These are phyloP conservation scores for Tenodera sinensis DNA, from an alignment of 2,888 invertebrate species.

Conservation along the genomic window DNA sequence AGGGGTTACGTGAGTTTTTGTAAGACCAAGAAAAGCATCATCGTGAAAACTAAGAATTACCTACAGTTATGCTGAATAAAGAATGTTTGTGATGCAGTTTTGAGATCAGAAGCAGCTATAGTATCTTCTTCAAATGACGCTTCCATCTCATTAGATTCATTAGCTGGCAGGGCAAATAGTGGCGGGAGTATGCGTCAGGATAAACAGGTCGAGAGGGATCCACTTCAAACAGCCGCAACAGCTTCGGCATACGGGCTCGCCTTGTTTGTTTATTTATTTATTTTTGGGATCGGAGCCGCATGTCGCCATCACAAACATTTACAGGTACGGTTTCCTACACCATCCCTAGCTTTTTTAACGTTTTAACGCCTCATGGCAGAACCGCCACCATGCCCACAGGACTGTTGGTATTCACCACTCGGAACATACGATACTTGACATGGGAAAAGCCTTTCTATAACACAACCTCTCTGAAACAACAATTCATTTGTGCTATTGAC, in stretches of 20 bases:
- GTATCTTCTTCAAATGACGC: neutral
- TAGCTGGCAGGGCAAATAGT: neutral
- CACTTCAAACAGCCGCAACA: conserved; percentile 3
- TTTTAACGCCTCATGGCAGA: neutral
- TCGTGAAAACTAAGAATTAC: neutral
- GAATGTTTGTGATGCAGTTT: neutral
- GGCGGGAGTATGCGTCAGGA: neutral
- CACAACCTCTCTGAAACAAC: too few species aligned
- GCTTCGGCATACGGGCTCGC: neutral
- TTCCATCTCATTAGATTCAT: neutral
- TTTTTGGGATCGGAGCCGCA: neutral
- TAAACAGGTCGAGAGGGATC: neutral
- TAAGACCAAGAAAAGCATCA: neutral
- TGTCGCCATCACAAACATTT: neutral
- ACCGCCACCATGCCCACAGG: neutral
- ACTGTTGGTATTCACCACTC: too few species aligned
- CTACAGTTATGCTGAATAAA: neutral
- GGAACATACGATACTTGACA: too few species aligned
- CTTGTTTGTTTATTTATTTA: neutral
- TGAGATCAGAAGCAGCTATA: neutral
- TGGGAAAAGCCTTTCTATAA: too few species aligned
- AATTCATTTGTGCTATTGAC: too few species aligned
- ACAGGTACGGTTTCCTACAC: neutral
- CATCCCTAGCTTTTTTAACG: neutral
- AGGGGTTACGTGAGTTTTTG: too few species aligned